A percentile compares a stretch with the other conserved stretches of the same genome.
phyloP scores from a whole-genome alignment of 2,797 vertebrate species.

The Dromococcyx pavoninus region DNA sequence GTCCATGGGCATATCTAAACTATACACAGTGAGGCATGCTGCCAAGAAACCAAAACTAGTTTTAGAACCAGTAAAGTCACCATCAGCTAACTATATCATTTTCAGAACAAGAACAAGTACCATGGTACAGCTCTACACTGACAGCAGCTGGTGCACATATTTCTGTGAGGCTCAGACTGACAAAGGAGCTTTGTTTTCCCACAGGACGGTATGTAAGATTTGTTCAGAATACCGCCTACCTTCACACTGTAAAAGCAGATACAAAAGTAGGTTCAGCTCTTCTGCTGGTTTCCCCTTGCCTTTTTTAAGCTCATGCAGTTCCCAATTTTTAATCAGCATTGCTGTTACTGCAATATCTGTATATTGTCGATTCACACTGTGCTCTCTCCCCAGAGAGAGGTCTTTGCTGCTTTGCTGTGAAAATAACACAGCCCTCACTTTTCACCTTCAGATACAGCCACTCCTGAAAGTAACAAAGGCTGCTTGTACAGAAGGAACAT shows the following conservation, averaged over 20 bases:
- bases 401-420: neutral
- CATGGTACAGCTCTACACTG: neutral
- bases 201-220: neutral
- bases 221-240: neutral
- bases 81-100: neutral
- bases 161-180: neutral
- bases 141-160: neutral
- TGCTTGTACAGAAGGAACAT: neutral
- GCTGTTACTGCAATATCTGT: neutral
- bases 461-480: neutral
- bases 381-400: neutral
- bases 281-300: neutral
- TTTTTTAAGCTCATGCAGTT: neutral
- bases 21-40: neutral
- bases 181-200: neutral
- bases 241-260: neutral
- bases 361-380: neutral
- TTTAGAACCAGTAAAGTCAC: constrained; percentile 1
- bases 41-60: constrained; percentile 18
- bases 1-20: neutral
- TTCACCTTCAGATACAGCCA: neutral
- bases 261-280: neutral
- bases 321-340: neutral
- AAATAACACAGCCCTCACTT: neutral
- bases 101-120: neutral